Evolutionary conservation across 2,797 vertebrate genomes (phyloP), one percentile per base, ranked within the genome.

Genomic region (Lycodopsis pacificus): DNA sequence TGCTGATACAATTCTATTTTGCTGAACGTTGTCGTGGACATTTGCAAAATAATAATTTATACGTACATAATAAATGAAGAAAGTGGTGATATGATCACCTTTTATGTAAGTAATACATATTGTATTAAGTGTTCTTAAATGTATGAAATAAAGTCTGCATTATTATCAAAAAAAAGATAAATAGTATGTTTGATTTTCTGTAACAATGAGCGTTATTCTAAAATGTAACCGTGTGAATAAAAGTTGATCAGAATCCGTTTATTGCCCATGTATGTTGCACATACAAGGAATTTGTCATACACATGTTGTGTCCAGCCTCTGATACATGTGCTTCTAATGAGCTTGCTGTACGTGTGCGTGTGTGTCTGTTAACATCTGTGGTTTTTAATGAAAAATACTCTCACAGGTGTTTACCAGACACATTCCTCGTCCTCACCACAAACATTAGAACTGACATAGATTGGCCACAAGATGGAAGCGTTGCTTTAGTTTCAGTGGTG

Each of bases 401-500:
- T 14, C 58, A 25, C 51, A 63, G 6, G 51, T 79, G 22, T 65
- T 69, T 3, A 67, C 27, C 27, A 70, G 36, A 22, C 36, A 49
- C 17, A 0, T 42, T 59, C 27, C 15, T 44, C n/a, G n/a, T n/a
- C 25, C 34, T 36, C 17, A 1, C 0, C 17, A 12, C 5, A 40
- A 36, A 25, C 11, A 34, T 6, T 19, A 36, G 3, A 2, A 34
- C 25, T 68, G 15, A n/a, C 14, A 1, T 9, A 0, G 1, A 27
- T 56, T 71, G 36, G 13, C 87, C 94, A 90, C 82, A 48, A 91
- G 94, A 65, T 92, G 86, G 83, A 64, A 87, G 88, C 85, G 86
- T 86, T 83, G 86, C 8, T 73, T 77, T 15, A 82, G 3, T 22
- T 80, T 76, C 1, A 20, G 27, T 7, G 49, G 12, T 25, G 36